A percentile compares a stretch with the other conserved stretches of the same genome.
Evolutionary conservation across 2,888 invertebrate species (phyloP).

Genomic region (Xestobium rufovillosum): DNA sequence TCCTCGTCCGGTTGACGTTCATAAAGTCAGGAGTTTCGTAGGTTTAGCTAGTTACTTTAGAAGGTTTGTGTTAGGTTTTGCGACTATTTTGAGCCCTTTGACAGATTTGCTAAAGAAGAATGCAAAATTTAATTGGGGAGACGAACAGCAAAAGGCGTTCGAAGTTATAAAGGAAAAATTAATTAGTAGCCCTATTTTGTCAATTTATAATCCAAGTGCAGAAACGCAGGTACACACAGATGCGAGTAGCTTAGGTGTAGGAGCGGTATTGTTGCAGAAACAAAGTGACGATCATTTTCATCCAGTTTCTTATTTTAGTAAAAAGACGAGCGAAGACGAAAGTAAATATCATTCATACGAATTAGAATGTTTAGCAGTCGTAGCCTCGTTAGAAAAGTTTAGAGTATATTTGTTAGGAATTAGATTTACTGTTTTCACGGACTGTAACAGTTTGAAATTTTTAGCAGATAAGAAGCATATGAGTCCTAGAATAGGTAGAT

Average conservation of each 20-base stretch:
- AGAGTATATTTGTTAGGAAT: slow-evolving; percentile 20
- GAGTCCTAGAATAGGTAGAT: slow-evolving; percentile 15
- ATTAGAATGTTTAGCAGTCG: slow-evolving; percentile 14
- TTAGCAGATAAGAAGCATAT: slow-evolving; percentile 10
- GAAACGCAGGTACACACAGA: not conserved
- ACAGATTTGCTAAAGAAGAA: not conserved
- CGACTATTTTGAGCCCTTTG: not conserved
- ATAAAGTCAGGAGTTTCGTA: not conserved
- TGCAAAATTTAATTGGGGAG: not conserved
- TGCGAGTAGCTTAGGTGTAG: not conserved
- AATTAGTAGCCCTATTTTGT: not conserved
- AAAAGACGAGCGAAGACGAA: slow-evolving; percentile 14
- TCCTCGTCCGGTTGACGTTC: not conserved
- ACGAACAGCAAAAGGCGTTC: not conserved
- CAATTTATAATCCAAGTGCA: not conserved
- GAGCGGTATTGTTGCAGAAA: slow-evolving; percentile 1
- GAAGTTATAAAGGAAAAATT: not conserved
- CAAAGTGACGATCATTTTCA: not conserved
- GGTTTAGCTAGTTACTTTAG: not conserved
- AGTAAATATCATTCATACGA: slow-evolving; percentile 12
- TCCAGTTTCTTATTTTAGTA: not conserved
- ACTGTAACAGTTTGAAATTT: slow-evolving; percentile 18
- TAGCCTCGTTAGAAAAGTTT: slow-evolving; percentile 13
- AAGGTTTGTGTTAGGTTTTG: not conserved
- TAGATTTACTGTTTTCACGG: slow-evolving; percentile 16